Evolutionary conservation across 2,113 vertebrate genomes (phyloP).

Genomic region (Microcebus ravelobensis): DNA sequence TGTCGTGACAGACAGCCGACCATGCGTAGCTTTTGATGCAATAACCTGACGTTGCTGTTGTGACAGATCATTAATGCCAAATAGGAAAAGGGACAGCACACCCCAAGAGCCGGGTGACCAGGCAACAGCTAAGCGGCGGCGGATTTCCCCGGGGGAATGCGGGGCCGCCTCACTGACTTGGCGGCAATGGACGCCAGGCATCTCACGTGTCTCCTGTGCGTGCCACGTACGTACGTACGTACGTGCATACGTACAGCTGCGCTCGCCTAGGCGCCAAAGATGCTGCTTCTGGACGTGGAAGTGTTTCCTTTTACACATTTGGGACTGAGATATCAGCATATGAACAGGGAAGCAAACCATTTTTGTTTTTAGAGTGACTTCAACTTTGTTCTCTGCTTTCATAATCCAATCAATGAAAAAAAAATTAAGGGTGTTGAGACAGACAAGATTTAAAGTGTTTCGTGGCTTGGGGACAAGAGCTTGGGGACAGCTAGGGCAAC

Average conservation of each 20-base stretch:
- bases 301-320: not conserved
- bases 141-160: not conserved
- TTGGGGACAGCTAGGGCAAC: too few relatives aligned
- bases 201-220: not conserved
- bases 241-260: not conserved
- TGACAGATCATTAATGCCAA: not conserved
- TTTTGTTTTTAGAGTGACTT: slow-evolving; percentile 15
- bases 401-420: not conserved
- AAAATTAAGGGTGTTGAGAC: slow-evolving; percentile 17
- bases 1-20: not conserved
- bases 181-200: fast-evolving
- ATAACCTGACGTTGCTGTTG: not conserved
- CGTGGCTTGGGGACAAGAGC: not conserved
- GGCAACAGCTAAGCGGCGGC: not conserved
- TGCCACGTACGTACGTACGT: not conserved
- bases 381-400: not conserved
- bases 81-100: not conserved
- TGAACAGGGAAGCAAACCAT: slow-evolving; percentile 29
- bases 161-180: not conserved
- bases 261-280: not conserved
- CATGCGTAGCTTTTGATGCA: not conserved
- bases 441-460: slow-evolving; percentile 22
- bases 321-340: not conserved
- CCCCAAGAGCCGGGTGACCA: not conserved
- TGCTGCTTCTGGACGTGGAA: not conserved